Conservation (phyloP, 2,888 invertebrate genomes). For the Camponotus fellah region DNA sequence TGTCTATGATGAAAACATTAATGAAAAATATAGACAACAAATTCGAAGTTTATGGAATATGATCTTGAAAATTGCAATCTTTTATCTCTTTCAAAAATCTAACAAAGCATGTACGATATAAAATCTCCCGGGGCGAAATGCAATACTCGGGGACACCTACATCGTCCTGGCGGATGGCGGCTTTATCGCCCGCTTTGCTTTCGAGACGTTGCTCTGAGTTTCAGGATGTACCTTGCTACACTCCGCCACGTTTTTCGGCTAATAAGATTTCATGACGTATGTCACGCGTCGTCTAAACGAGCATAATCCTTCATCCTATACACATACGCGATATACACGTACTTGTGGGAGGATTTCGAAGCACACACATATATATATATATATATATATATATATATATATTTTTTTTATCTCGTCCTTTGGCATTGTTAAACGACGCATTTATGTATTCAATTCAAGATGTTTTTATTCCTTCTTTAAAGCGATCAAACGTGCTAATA, state of each 20-base stretch:
- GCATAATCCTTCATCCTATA: slow-evolving; percentile 67
- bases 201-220: slow-evolving; percentile 12
- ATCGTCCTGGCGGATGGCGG: slow-evolving; percentile 17
- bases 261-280: slow-evolving; percentile 65
- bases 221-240: slow-evolving; percentile 9
- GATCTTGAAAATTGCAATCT: slow-evolving; percentile 24
- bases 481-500: background rate
- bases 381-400: no score
- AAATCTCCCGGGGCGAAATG: slow-evolving; percentile 29
- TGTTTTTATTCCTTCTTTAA: background rate
- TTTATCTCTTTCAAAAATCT: slow-evolving; percentile 40
- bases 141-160: slow-evolving; percentile 32
- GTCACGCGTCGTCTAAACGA: slow-evolving; percentile 59
- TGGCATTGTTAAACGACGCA: background rate
- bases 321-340: slow-evolving; percentile 61
- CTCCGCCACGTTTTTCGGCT: slow-evolving; percentile 61
- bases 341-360: slow-evolving; percentile 63
- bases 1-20: background rate
- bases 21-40: background rate
- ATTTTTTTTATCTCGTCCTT: background rate
- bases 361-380: slow-evolving; percentile 18
- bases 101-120: slow-evolving; percentile 38
- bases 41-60: background rate
- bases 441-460: slow-evolving; percentile 7
- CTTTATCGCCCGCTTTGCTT: slow-evolving; percentile 41